Conservation (phyloP, 2,113 vertebrate genomes). For the Triplophysa tibetana region DNA sequence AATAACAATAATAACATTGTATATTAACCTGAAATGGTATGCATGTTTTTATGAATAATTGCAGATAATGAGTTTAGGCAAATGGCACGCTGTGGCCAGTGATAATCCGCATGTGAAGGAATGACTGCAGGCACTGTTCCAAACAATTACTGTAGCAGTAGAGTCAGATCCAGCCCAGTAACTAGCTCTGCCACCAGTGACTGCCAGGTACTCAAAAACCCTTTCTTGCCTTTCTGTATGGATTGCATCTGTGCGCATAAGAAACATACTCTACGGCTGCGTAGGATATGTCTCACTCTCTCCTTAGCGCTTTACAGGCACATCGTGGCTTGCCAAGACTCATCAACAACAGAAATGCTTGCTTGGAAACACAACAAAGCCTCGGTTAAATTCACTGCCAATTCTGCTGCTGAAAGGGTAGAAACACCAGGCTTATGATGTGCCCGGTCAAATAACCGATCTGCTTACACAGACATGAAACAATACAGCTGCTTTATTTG, state of each 20-base stretch:
- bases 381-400: conserved; percentile 50
- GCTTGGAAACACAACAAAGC: conserved; percentile 47
- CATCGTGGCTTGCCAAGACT: conserved; percentile 19
- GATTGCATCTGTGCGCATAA: not conserved
- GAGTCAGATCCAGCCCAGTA: conserved; percentile 11
- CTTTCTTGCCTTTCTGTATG: conserved; percentile 19
- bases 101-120: conserved; percentile 5
- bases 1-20: not conserved
- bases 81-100: not conserved
- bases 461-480: conserved; percentile 66
- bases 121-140: not conserved
- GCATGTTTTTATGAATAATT: not conserved
- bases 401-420: conserved; percentile 29
- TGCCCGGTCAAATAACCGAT: conserved; percentile 62
- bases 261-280: not conserved
- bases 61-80: not conserved
- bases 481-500: conserved; percentile 64
- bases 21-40: conserved; percentile 1
- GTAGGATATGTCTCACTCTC: conserved; percentile 21
- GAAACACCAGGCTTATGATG: conserved; percentile 49
- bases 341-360: conserved; percentile 31
- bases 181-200: conserved; percentile 14
- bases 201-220: conserved; percentile 19
- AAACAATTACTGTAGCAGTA: not conserved
- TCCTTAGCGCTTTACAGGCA: conserved; percentile 22